These are phyloP conservation scores for Dicaeum eximium DNA, from an alignment of 2,113 vertebrate species.

Conservation along the genomic window DNA sequence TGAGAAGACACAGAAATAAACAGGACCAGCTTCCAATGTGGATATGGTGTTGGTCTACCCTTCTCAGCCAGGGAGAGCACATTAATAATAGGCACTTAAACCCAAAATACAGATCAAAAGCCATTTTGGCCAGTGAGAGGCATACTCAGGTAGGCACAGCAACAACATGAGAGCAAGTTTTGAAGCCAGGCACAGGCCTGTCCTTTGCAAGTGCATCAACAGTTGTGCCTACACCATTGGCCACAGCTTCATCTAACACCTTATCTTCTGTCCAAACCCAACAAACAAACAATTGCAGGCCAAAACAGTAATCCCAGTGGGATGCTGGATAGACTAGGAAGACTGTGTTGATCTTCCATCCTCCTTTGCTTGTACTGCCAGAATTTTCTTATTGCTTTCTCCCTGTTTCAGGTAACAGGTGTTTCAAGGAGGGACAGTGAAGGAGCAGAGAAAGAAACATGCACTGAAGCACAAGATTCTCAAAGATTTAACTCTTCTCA, in stretches of 20 bases:
- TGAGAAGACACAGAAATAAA: neutral
- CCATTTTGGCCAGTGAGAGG: neutral
- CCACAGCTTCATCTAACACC: neutral
- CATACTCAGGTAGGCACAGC: neutral
- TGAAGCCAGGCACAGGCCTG: neutral
- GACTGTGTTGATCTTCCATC: neutral
- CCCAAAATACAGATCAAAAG: neutral
- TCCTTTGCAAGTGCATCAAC: neutral
- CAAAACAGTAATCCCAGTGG: neutral
- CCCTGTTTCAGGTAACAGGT: neutral
- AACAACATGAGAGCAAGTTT: neutral
- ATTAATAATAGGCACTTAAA: neutral
- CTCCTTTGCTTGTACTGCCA: neutral
- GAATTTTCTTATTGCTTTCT: neutral
- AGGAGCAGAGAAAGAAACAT: neutral
- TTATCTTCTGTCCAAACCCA: neutral
- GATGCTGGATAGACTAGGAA: neutral
- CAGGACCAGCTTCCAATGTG: neutral
- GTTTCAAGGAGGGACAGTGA: neutral
- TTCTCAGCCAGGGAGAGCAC: neutral
- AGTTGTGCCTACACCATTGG: neutral
- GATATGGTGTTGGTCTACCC: neutral
- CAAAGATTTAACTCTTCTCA: neutral
- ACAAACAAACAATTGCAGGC: neutral
- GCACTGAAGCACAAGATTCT: neutral